Evolutionary conservation across 1,140 invertebrate species (phyloP).

Genomic region (Daktulosphaira vitifoliae): DNA sequence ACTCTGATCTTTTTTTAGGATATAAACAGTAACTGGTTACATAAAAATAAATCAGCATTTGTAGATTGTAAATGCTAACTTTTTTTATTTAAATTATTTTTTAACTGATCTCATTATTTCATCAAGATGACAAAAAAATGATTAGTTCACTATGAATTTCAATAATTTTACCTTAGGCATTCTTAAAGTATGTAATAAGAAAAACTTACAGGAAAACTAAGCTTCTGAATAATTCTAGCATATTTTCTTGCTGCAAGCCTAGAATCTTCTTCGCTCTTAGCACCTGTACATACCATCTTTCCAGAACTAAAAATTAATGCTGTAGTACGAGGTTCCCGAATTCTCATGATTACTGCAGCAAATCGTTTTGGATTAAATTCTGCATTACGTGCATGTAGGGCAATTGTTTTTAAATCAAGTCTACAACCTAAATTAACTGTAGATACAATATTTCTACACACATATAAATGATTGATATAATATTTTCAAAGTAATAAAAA

Average conservation of each 20-base stretch:
- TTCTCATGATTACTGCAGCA: constrained; percentile 99
- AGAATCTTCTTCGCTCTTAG: constrained; percentile 98
- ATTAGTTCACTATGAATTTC: too few relatives aligned
- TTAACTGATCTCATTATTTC: too few relatives aligned
- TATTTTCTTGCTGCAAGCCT: constrained; percentile 95
- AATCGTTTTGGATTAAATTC: constrained; percentile 99
- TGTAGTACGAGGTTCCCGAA: constrained; percentile 95
- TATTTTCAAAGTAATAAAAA: neutral
- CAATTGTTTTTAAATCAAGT: constrained; percentile 94
- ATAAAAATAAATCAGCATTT: too few relatives aligned
- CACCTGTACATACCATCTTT: constrained; percentile 99
- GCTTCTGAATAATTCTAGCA: constrained; percentile 97
- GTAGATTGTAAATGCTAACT: too few relatives aligned
- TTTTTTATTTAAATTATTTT: too few relatives aligned
- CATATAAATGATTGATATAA: neutral
- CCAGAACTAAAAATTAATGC: constrained; percentile 98
- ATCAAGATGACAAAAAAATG: too few relatives aligned
- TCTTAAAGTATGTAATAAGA: too few relatives aligned
- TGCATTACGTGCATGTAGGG: constrained; percentile 96
- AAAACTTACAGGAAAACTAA: constrained; percentile 89
- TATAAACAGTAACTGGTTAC: too few relatives aligned
- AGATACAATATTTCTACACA: constrained; percentile 85
- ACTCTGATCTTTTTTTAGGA: too few relatives aligned
- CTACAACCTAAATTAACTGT: constrained; percentile 96
- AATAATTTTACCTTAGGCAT: too few relatives aligned